Evolutionary conservation across 1,140 invertebrate species (phyloP), one percentile per base, ranked within the genome.

Genomic region (Archegozetes longisetosus): DNA sequence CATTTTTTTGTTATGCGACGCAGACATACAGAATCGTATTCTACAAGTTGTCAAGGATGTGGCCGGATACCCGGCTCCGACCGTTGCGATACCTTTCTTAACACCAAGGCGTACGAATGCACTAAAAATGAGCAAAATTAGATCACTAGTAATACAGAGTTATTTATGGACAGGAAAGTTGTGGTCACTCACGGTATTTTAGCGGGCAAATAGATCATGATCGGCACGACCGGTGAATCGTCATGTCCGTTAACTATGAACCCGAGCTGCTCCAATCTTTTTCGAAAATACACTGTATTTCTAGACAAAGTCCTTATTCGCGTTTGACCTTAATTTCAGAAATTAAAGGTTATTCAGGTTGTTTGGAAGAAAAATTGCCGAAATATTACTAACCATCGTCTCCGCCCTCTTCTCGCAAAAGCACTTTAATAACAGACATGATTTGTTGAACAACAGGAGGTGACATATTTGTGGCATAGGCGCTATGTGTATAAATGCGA

Each of bases 31-130:
- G 74, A 98, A 95, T 64, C 95, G 75, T 62, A 93, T 92, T 69
- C 94, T 80, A 24, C 88, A 87, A 74, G 88, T 83, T 76, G 90
- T 85, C 55, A 99, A 80, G 46, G 90, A 86, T n/a, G 94, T 98
- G 27, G 95, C 95, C 55, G 96, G 95, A 75, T 95, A 98, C 60
- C 93, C 93, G 60, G 98, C 95, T 2, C 93, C 92, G 2, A 98
- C 94, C 14, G 83, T 82, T 23, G 92, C 94, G 56, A 98, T 82
- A 55, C 88, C 84, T 58, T 82, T 75, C 60, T 80, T 80, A 55
- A 85, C 82, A 66, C 94, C 77, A 62, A 82, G 82, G 66, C 91
- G 79, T 58, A 93, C 86, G 66, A 92, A 87, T 57, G 80, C 80
- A 22, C 61, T 62, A 26, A 12, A 51, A 51, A 25, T 22, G 20